phyloP scores from a whole-genome alignment of 2,888 invertebrate genomes.

The Aspidiotus rigidus region DNA sequence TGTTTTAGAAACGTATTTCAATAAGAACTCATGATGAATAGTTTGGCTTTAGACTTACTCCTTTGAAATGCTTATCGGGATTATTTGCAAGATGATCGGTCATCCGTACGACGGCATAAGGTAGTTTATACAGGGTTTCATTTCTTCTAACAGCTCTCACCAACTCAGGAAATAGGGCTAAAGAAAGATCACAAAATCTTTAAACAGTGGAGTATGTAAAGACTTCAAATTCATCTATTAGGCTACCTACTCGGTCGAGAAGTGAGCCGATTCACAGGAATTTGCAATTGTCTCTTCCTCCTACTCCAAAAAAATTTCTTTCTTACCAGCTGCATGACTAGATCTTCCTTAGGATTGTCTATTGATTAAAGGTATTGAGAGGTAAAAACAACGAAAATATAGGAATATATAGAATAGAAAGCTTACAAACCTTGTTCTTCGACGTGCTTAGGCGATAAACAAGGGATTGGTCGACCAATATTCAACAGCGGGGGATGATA shows the following conservation, averaged over 20 bases:
- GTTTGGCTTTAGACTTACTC: slow-evolving; percentile 14
- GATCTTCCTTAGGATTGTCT: not conserved
- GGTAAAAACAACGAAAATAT: not conserved
- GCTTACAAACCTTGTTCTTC: no score
- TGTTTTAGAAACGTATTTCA: not conserved
- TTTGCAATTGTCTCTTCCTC: not conserved
- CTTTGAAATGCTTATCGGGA: slow-evolving; percentile 29
- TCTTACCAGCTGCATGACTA: slow-evolving; percentile 15
- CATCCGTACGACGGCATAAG: not conserved
- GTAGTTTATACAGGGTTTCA: no score
- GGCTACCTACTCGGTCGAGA: no score
- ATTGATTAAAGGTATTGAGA: not conserved
- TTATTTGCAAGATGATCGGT: slow-evolving; percentile 16
- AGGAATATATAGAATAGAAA: no score
- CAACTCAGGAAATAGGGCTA: no score
- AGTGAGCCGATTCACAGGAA: no score
- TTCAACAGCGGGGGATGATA: not conserved
- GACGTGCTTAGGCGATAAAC: not conserved
- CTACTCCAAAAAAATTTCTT: slow-evolving; percentile 9
- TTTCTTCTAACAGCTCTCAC: no score
- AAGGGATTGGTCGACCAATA: slow-evolving; percentile 12
- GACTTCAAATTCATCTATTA: no score
- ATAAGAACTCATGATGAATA: not conserved
- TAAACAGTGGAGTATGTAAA: no score
- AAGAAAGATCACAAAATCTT: no score